Evolutionary conservation across 2,113 vertebrate genomes (phyloP), one percentile per base, ranked within the genome.

Genomic region (Syngnathus floridae): DNA sequence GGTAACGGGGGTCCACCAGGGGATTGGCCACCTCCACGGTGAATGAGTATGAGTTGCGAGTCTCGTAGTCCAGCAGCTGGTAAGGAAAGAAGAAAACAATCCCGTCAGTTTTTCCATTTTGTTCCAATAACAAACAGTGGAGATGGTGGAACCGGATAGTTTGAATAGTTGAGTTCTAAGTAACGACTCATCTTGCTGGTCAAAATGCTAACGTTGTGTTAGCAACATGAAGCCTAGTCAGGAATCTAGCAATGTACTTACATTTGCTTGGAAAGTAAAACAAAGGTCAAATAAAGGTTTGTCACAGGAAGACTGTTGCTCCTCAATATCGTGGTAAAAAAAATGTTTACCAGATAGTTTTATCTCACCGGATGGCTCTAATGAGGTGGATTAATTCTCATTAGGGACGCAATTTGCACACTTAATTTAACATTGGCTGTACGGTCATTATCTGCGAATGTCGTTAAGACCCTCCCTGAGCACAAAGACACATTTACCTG

Each of bases 1-100:
- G 79, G 82, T 92, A 95, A 7, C 92, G 91, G 0, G 93, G 77
- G 62, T 95, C 94, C 5, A 94, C 90, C 14, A 86, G 65, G 0
- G 94, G 91, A 86, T 96, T 95, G 73, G 88, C 80, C 16, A 94
- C 94, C 72, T 94, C 94, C 69, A 95, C 93, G 0, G 92, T 88
- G 77, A 96, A 93, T 4, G 93, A 88, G 71, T 94, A 95, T 0
- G 93, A 91, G 46, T 74, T 93, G 6, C 87, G 81, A 19, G 72
- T 86, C 81, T 95, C 94, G 4, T 93, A 96, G 84, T 96, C 94
- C 65, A 95, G 86, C 58, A 91, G 82, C 94, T 96, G 64, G 40
- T 2, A 37, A 40, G 61, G 17, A 31, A 71, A 63, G 61, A 62
- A 71, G 6, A 71, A 66, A 71, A 48, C 40, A 26, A 45, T 63